Base-by-base conservation (phyloP, 2,888 invertebrate genomes). In the Philereme vetulata region DNA sequence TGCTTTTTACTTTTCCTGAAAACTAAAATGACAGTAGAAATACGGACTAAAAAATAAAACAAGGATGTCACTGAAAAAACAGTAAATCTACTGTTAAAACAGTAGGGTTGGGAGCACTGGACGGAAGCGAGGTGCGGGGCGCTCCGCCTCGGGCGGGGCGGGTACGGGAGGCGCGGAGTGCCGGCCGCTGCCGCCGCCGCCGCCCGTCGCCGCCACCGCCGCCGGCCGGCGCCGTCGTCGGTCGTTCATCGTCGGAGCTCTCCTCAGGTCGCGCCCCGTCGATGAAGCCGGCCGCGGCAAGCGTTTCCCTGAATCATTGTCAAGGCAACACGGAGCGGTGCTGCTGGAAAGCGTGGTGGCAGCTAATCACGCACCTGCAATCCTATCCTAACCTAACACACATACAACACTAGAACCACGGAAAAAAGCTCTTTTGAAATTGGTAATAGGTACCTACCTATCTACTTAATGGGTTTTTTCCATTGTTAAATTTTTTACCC, bases 121-220 rank as follows among this genome's bases (percentile, higher is more conserved):
- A 54, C 54, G 62, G 61, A 62, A 57, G 66, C 56, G 63, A 44
- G 50, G 54, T 52, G 71, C 55, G 65, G 52, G 63, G 65, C 56
- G 61, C 61, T 43, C 51, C 54, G 63, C 65, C n/a, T 63, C 35
- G 65, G 59, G 40, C 56, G 43, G 48, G 60, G 66, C 66, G 64
- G 62, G 66, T 52, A 64, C 65, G 70, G 64, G 52, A 65, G 60
- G 65, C 67, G 66, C 65, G 65, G 56, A 46, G 55, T 8, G 61
- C 46, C 53, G 63, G 54, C 21, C 6, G 5, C 6, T 8, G 10
- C 42, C 42, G 67, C 54, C 63, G 62, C 64, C 58, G 66, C 68
- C 49, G 63, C 66, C 77, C 81, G 79, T 80, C 83, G 85, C 85
- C 86, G 77, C 78, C 38, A 7, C 38, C 7, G 78, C 72, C 67